Evolutionary conservation across 2,113 vertebrate species (phyloP).

Genomic region (Gila orcuttii): DNA sequence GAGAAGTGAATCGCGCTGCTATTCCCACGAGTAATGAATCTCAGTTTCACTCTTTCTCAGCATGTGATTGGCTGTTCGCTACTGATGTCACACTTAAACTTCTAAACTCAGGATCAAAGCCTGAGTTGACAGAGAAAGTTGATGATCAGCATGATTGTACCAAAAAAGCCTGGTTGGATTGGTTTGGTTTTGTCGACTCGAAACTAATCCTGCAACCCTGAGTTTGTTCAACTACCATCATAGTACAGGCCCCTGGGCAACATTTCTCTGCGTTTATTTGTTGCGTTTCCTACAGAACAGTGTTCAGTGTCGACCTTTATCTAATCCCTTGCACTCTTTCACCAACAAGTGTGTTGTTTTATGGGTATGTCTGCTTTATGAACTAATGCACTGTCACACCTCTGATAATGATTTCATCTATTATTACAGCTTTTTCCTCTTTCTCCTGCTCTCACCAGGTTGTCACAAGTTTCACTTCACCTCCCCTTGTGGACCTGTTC

Average conservation of each 20-base stretch:
- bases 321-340: neutral
- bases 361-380: conserved; percentile 16
- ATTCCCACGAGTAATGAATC: too few species aligned
- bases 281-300: neutral
- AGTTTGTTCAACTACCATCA: too few species aligned
- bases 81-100: too few species aligned
- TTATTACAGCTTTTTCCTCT: conserved; percentile 43
- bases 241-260: neutral
- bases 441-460: conserved; percentile 19
- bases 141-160: too few species aligned
- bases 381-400: conserved; percentile 14
- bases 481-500: neutral
- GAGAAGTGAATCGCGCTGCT: too few species aligned
- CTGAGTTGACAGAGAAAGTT: too few species aligned
- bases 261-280: neutral
- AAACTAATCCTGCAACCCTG: too few species aligned
- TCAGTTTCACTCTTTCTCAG: too few species aligned
- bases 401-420: conserved; percentile 40
- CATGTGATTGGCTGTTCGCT: too few species aligned
- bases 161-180: too few species aligned
- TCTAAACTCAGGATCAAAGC: too few species aligned
- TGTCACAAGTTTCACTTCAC: neutral
- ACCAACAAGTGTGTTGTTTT: neutral
- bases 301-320: neutral
- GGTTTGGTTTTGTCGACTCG: too few species aligned